Evolutionary conservation across 2,888 invertebrate genomes (phyloP), one percentile per base, ranked within the genome.

Genomic region (Disparrhopalites patrizii): DNA sequence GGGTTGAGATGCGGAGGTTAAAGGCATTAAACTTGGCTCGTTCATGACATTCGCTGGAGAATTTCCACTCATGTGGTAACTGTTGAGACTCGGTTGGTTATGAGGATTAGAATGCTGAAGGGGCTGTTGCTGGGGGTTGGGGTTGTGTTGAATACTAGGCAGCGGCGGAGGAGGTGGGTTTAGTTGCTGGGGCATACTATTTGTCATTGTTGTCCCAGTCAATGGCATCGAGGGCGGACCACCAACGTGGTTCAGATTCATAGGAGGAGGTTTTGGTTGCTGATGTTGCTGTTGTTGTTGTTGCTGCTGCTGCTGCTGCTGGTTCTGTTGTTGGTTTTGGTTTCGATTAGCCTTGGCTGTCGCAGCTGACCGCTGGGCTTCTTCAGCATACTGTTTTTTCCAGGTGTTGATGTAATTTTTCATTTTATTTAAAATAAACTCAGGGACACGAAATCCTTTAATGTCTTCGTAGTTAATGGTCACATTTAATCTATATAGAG

Each of bases 351-450:
- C 50, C 57, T 61, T 66, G 10, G 47, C 58, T 13, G 66, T 51
- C 33, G 67, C 65, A 1, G 67, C 65, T 13, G 61, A 67, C 23
- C 71, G 70, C 31, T 71, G 72, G 28, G 70, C 68, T 62, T 75
- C 75, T 47, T 75, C 75, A 7, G 73, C 73, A 55, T 75, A 75
- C 54, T 73, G 73, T 66, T 73, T 75, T 52, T 75, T 75, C 75
- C 75, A 75, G 18, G 72, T 75, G 57, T 81, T 80, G 76, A 89
- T 85, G 76, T 86, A 88, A 0, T 82, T 80, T 73, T 85, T 86
- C 77, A 90, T 88, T 80, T 91, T 91, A 67, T 84, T 82, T 36
- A 88, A 76, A 83, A 91, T 87, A 79, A 87, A 88, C 25, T 84
- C 82, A 10, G 90, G 90, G 1, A 87, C 87, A 77, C 85, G 85